A percentile compares a stretch with the other conserved stretches of the same genome.
These are phyloP conservation scores for Sorex araneus DNA, from an alignment of 2,113 vertebrate genomes.

Conservation along the genomic window DNA sequence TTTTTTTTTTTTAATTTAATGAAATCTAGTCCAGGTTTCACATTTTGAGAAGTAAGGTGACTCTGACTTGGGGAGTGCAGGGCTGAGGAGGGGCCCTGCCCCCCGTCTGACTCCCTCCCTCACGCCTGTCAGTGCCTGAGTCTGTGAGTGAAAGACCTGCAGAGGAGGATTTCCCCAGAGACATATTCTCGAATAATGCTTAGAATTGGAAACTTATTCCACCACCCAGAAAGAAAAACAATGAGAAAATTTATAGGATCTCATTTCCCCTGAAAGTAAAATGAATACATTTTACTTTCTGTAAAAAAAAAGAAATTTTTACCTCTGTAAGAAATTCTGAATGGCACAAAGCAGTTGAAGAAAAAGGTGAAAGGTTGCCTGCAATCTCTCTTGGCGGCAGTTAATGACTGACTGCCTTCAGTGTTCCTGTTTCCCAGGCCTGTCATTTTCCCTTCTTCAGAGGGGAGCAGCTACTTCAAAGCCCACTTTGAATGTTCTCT, in stretches of 20 bases:
- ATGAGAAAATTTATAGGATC: conserved; percentile 51
- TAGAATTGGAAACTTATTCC: conserved; percentile 25
- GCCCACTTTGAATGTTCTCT: neutral
- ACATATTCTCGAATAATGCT: neutral
- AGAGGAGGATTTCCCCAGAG: neutral
- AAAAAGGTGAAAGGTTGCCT: neutral
- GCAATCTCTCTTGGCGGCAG: neutral
- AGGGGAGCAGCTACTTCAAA: neutral
- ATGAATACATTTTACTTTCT: neutral
- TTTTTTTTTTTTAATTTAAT: conserved; percentile 38
- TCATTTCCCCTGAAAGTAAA: conserved; percentile 5
- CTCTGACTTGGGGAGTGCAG: neutral
- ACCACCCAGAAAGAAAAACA: conserved; percentile 48
- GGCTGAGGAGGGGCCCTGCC: neutral
- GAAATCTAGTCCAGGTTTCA: conserved; percentile 47
- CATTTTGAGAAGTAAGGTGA: conserved; percentile 24
- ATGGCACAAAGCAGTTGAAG: conserved; percentile 31
- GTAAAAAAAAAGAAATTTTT: neutral
- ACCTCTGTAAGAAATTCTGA: neutral
- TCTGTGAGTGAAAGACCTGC: neutral
- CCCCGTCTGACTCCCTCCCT: neutral
- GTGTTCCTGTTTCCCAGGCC: neutral
- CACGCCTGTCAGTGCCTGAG: neutral
- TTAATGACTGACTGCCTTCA: neutral
- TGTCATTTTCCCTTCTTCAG: neutral